Conservation (phyloP, 2,797 vertebrate species). For the Syngnathus acus region DNA sequence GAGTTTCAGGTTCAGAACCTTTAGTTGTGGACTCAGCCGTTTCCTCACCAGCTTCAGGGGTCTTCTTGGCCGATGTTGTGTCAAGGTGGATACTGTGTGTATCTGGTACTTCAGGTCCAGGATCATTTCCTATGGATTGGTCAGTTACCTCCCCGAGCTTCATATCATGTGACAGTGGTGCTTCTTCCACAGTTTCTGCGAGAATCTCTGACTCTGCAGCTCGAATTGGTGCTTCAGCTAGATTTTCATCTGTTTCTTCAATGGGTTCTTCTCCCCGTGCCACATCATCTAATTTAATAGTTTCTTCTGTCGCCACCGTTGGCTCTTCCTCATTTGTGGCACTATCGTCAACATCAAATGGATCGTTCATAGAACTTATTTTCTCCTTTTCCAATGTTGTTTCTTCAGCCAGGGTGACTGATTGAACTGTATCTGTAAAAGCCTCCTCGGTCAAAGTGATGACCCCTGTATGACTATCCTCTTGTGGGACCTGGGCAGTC, state of each 20-base stretch:
- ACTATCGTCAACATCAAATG: background rate
- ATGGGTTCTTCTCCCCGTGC: background rate
- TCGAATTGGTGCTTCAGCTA: background rate
- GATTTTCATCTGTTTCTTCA: background rate
- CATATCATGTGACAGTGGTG: background rate
- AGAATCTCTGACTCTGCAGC: background rate
- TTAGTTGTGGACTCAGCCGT: background rate
- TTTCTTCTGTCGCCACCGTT: background rate
- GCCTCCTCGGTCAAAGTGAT: background rate
- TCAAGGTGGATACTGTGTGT: background rate
- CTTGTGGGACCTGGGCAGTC: slow-evolving; percentile 5
- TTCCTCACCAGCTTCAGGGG: background rate
- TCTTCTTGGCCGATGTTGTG: background rate
- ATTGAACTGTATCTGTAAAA: background rate
- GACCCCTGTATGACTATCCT: slow-evolving; percentile 11
- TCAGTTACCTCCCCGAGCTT: slow-evolving; percentile 2
- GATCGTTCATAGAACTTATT: background rate
- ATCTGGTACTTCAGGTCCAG: background rate
- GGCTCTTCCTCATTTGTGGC: background rate
- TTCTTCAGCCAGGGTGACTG: background rate
- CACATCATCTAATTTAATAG: background rate
- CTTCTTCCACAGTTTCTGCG: background rate
- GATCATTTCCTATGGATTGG: background rate
- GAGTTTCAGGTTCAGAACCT: background rate
- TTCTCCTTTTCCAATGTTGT: background rate